Base-by-base conservation (phyloP, 2,113 vertebrate species). In the Genyomyrus donnyi region DNA sequence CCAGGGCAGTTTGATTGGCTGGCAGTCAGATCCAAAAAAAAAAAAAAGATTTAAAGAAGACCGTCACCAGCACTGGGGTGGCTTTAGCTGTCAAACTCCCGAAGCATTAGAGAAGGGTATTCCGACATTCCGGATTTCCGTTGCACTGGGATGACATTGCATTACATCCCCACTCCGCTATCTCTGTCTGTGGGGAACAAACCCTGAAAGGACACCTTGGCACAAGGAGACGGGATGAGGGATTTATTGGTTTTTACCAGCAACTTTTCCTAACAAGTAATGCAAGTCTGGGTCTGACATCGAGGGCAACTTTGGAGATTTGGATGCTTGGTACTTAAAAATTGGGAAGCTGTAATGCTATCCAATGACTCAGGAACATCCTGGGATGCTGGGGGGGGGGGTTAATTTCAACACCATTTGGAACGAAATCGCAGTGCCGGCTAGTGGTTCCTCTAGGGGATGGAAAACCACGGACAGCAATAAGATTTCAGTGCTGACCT, bases 1-100 rank as follows among this genome's bases (percentile, higher is more conserved):
- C 93, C 92, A 93, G 93, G 92, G 96, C 95, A 96, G 95, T 96
- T 95, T 90, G 93, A 90, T 95, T 94, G 89, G 90, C 13, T 89
- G 35, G 94, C 93, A 91, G 89, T 92, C 88, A 91, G 93, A 88
- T 45, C 19, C 24, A 6, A 24, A 88, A 74, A 85, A 39, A 24
- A 74, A 39, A 24, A 74, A 49, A 85, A 66, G 27, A 70, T 70
- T 31, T 70, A 66, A 87, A 86, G 46, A 85, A 48, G 21, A 21
- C 7, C 31, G 3, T 84, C 13, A 46, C 80, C 7, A n/a, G 46
- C 11, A 48, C 83, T n/a, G 42, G 42, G 21, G 83, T 24, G 45
- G 9, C 83, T n/a, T 42, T 77, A 77, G 15, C 31, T 42, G 74
- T 42, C 74, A 80, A 42, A 35, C 39, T n/a, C 45, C 45, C 9